Conservation (phyloP, 1,140 invertebrate species). For the Maniola jurtina region DNA sequence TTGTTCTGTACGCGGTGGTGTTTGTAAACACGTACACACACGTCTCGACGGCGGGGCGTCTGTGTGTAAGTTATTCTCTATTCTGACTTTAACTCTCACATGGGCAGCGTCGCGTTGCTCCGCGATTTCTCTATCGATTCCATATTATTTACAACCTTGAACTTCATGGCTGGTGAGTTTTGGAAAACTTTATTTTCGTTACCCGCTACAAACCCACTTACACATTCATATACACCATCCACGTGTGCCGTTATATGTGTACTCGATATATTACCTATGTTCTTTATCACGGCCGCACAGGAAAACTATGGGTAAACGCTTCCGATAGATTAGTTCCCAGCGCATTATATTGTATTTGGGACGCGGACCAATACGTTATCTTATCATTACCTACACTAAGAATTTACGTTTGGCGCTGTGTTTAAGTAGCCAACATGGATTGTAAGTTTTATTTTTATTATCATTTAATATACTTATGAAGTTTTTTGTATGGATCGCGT, state of each 20-base stretch:
- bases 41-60: slow-evolving; percentile 21
- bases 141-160: slow-evolving; percentile 70
- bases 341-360: slow-evolving; percentile 30
- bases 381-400: slow-evolving; percentile 42
- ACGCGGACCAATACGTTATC: slow-evolving; percentile 38
- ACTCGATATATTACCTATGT: slow-evolving; percentile 16
- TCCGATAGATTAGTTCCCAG: slow-evolving; percentile 23
- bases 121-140: slow-evolving; percentile 72
- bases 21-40: slow-evolving; percentile 62
- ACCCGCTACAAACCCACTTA: neutral
- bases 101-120: slow-evolving; percentile 56
- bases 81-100: slow-evolving; percentile 53
- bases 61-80: slow-evolving; percentile 12
- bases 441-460: slow-evolving; percentile 43
- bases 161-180: slow-evolving; percentile 72
- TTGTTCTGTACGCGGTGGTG: slow-evolving; percentile 61
- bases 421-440: slow-evolving; percentile 47
- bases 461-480: slow-evolving; percentile 27
- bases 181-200: slow-evolving; percentile 7
- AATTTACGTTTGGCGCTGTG: slow-evolving; percentile 28
- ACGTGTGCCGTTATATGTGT: neutral
- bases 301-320: slow-evolving; percentile 29
- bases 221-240: neutral
- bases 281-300: slow-evolving; percentile 28
- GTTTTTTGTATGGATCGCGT: slow-evolving; percentile 1